These are phyloP conservation scores for Plecturocebus donacophilus DNA, from an alignment of 2,113 vertebrate genomes.

Conservation along the genomic window DNA sequence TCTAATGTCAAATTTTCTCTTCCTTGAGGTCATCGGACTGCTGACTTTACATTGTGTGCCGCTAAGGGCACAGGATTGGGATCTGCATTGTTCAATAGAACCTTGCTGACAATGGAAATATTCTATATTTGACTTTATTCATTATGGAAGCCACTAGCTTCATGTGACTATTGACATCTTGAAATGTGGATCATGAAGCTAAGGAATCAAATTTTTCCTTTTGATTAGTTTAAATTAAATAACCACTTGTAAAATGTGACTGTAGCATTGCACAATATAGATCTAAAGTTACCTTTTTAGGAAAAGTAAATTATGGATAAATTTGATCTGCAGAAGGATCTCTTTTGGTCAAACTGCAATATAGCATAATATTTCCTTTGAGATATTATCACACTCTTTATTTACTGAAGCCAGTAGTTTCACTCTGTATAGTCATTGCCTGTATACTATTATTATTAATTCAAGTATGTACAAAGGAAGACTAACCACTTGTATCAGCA, in stretches of 20 bases:
- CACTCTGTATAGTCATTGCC: background rate
- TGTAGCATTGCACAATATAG: background rate
- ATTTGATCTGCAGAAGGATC: slow-evolving; percentile 2
- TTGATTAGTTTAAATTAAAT: slow-evolving; percentile 35
- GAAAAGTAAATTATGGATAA: slow-evolving; percentile 5
- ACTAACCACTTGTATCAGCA: background rate
- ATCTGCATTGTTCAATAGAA: background rate
- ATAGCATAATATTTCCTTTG: slow-evolving; percentile 9
- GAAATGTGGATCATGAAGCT: background rate
- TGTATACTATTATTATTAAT: slow-evolving; percentile 22
- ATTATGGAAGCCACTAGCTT: background rate
- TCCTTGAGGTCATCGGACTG: background rate
- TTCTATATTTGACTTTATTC: background rate
- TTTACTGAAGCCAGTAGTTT: background rate
- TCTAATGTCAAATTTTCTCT: background rate
- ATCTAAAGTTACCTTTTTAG: slow-evolving; percentile 17
- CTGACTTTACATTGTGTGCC: background rate
- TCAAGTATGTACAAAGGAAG: background rate
- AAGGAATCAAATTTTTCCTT: background rate
- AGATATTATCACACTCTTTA: background rate
- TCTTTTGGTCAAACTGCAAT: background rate
- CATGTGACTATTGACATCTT: background rate
- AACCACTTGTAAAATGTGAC: background rate
- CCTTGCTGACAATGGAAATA: background rate
- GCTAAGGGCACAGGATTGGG: background rate